Percentiles rank a stretch among this genome's conserved stretches.
phyloP scores from a whole-genome alignment of 2,888 invertebrate genomes.

The Nymphalis polychloros region DNA sequence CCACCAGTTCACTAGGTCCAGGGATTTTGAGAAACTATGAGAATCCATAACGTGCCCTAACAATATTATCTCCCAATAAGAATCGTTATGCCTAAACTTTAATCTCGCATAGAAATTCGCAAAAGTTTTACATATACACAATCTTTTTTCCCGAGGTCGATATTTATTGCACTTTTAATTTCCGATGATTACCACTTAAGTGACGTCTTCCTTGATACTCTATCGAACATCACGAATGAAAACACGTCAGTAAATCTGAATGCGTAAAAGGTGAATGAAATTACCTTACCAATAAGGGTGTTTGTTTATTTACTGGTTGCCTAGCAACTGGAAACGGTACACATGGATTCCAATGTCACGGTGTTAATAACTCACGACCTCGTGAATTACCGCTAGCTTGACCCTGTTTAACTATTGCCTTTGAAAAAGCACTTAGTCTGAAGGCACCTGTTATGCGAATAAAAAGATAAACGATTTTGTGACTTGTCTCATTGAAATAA shows the following conservation, averaged over 20 bases:
- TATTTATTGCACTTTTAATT: background rate
- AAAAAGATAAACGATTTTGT: slow-evolving; percentile 5
- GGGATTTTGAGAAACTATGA: slow-evolving; percentile 57
- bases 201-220: background rate
- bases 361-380: slow-evolving; percentile 65
- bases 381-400: slow-evolving; percentile 55
- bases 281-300: slow-evolving; percentile 35
- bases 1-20: slow-evolving; percentile 72
- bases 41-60: slow-evolving; percentile 51
- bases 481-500: background rate
- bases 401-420: slow-evolving; percentile 47
- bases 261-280: slow-evolving; percentile 53
- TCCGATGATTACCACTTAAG: background rate
- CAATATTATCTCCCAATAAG: no score
- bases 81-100: no score
- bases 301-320: slow-evolving; percentile 62
- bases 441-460: slow-evolving; percentile 17
- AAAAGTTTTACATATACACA: background rate
- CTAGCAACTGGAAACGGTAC: slow-evolving; percentile 64
- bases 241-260: slow-evolving; percentile 5
- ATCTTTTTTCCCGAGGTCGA: background rate
- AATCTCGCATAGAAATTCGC: no score
- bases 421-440: slow-evolving; percentile 14
- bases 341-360: slow-evolving; percentile 69
- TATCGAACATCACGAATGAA: background rate